phyloP scores from a whole-genome alignment of 2,113 vertebrate species.

The Austrofundulus limnaeus region DNA sequence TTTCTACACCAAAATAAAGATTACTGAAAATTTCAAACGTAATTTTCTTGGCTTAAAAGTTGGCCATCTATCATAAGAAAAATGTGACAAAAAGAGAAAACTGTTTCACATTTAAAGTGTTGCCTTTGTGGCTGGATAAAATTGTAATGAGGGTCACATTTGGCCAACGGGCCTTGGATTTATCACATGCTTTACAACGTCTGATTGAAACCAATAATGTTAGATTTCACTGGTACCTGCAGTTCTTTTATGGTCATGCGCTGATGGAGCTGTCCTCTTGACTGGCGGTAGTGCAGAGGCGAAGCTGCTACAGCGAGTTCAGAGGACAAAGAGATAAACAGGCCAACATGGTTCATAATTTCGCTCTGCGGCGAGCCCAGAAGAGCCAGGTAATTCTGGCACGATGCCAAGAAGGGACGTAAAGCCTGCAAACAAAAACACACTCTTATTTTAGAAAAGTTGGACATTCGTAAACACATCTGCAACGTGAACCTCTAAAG shows the following conservation, averaged over 20 bases:
- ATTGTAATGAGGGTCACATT: too few species aligned
- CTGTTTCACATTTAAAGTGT: too few species aligned
- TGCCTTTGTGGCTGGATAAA: too few species aligned
- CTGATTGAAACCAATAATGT: too few species aligned
- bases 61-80: too few species aligned
- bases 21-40: too few species aligned
- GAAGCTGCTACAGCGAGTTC: slow-evolving; percentile 78
- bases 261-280: slow-evolving; percentile 78
- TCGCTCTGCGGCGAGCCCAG: slow-evolving; percentile 70
- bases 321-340: slow-evolving; percentile 84
- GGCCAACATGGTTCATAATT: slow-evolving; percentile 65
- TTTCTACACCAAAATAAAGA: too few species aligned
- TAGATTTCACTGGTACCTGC: slow-evolving; percentile 74
- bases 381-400: slow-evolving; percentile 75
- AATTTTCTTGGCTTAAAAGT: too few species aligned
- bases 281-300: slow-evolving; percentile 73
- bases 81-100: too few species aligned
- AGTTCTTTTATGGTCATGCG: slow-evolving; percentile 82
- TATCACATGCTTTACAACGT: too few species aligned
- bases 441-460: not conserved
- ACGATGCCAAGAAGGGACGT: slow-evolving; percentile 80
- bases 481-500: not conserved
- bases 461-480: not conserved
- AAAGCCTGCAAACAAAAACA: slow-evolving; percentile 39
- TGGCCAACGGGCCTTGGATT: too few species aligned